Conservation (phyloP, 2,797 vertebrate genomes). For the Dendrocincla tyrannina region DNA sequence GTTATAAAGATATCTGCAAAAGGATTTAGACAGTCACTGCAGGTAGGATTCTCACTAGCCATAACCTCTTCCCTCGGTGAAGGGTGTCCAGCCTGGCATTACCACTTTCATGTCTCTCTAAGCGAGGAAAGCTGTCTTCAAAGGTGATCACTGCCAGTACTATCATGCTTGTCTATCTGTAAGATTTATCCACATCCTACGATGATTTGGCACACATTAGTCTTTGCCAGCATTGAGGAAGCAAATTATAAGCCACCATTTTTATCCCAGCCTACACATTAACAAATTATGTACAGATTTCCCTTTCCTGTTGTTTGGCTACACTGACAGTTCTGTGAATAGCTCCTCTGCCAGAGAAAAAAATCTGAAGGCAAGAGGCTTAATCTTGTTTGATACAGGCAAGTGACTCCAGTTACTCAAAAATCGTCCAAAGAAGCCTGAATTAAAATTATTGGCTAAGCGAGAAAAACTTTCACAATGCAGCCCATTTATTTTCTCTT, state of each 20-base stretch:
- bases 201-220: neutral
- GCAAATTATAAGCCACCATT: neutral
- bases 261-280: neutral
- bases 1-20: neutral
- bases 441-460: neutral
- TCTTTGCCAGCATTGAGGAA: neutral
- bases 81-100: neutral
- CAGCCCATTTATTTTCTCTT: neutral
- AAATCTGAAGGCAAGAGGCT: neutral
- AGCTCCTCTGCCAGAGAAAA: neutral
- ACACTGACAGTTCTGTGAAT: neutral
- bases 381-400: neutral
- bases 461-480: neutral
- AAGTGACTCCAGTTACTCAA: neutral
- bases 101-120: neutral
- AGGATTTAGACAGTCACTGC: neutral
- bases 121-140: neutral
- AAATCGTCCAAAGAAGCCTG: neutral
- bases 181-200: neutral
- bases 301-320: neutral
- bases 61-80: neutral
- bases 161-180: neutral
- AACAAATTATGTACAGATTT: neutral
- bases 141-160: neutral
- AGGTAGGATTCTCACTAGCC: neutral